Conservation (phyloP, 2,113 vertebrate species). For the Dromaius novaehollandiae region DNA sequence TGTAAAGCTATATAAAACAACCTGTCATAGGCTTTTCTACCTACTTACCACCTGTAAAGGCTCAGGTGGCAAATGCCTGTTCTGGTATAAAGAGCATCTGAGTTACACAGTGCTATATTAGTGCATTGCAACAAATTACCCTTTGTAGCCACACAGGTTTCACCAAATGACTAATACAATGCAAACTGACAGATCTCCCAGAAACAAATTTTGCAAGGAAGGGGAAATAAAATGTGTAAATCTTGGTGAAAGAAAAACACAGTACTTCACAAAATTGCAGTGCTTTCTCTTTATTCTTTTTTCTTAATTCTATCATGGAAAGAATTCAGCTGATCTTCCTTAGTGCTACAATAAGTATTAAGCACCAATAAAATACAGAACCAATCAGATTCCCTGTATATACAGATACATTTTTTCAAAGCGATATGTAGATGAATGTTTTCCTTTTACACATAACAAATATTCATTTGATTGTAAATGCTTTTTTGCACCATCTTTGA, state of each 20-base stretch:
- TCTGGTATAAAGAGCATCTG: not conserved
- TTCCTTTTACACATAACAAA: not conserved
- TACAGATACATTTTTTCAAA: not conserved
- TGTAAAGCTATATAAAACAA: not conserved
- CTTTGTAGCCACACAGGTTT: not conserved
- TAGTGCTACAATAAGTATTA: not conserved
- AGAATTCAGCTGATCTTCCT: not conserved
- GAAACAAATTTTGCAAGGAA: not conserved
- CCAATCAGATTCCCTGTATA: not conserved
- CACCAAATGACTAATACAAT: not conserved
- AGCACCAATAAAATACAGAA: not conserved
- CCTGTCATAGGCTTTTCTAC: not conserved
- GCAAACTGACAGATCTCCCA: not conserved
- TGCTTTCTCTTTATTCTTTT: not conserved
- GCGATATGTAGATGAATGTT: not conserved
- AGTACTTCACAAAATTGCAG: not conserved
- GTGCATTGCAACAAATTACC: not conserved
- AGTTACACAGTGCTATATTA: not conserved
- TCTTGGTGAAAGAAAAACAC: not conserved
- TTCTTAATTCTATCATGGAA: not conserved
- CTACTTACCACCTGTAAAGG: not conserved
- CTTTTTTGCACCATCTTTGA: not conserved
- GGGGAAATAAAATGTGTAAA: not conserved
- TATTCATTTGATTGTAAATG: not conserved
- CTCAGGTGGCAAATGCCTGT: not conserved